Base-by-base conservation (phyloP, 2,113 vertebrate species). In the Dermatemys mawii region DNA sequence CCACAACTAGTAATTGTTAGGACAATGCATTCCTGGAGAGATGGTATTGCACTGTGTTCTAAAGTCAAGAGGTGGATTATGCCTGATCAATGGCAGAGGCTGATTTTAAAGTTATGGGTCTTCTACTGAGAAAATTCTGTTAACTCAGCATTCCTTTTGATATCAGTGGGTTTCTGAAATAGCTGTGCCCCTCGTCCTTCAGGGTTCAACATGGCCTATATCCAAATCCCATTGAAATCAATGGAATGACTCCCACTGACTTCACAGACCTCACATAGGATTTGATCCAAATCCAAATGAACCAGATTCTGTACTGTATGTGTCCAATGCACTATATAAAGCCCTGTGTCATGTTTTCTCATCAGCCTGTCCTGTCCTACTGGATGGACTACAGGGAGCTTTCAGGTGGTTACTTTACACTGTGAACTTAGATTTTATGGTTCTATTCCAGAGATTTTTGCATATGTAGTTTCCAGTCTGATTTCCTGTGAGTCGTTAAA, bases 1-100 rank as follows among this genome's bases (percentile, higher is more conserved):
- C 51, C 54, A 75, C n/a, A 35, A 83, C 73, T 67, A 1, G 1
- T 12, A 9, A 57, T 3, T 2, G 2, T 11, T 87, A 46, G 26
- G 8, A 54, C 1, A 55, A 0, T 78, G 2, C 44, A 50, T 19
- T 0, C 1, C 2, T 2, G 29, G 75, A 1, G 4, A 10, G 0
- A 0, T 51, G 21, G 4, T 79, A 11, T 79, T 32, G 78, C 78
- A 24, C 4, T 51, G 12, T 3, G 44, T 49, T 5, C 7, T 35
- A 14, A 57, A 50, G 3, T 67, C 11, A 41, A 57, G 27, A 3
- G 78, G 32, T 26, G n/a, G 3, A 11, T 13, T 84, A 26, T 48
- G 4, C 1, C 29, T 76, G 2, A 41, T 73, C 41, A 41, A 38
- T 90, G 5, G 14, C 41, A 4, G 57, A 89, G 44, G 1, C 29